Base-by-base conservation (phyloP, 2,797 vertebrate genomes). In the Dipus sagitta region DNA sequence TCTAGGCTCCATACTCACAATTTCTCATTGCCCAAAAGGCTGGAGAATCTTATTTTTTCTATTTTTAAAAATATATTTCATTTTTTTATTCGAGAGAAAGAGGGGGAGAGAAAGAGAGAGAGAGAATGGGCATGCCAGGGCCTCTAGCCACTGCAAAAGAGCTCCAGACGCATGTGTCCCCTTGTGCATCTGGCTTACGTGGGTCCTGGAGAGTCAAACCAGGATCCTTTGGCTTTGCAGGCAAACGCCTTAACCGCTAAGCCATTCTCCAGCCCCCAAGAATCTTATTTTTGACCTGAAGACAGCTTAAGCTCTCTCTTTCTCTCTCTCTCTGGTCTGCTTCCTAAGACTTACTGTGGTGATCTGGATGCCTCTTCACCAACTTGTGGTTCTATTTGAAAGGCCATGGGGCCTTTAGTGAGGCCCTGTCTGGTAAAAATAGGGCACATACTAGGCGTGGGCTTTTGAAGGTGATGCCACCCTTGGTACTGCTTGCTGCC, bases 1-100 rank as follows among this genome's bases (percentile, higher is more conserved):
- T 24, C 42, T 75, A 72, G 62, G 83, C 77, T 92, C 58, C 14
- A 94, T 54, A 62, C 60, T 85, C 88, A 77, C 17, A 72, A 11
- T 70, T 84, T 75, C 65, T 86, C 72, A 83, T 60, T 94, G 54
- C 26, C 67, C 23, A 81, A 85, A 38, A 21, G 23, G 17, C 38
- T 74, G n/a, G 30, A 81, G 62, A 70, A 2, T 6, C 18, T 30
- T 7, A 2, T 60, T 92, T 92, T 82, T 58, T 38, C 6, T 38
- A 38, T 38, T 38, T 38, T 38, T 38, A 38, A 38, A 38, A 38
- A 38, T 38, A 38, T 3, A 38, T 38, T 38, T 38, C 38, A 38
- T 38, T 3, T 38, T 3, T 38, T 38, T 38, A 38, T 38, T 38
- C 6, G 38, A 38, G 38, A 38, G 38, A 38, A 38, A 38, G 38